phyloP scores from a whole-genome alignment of 1,140 invertebrate genomes.

The Lordiphosa collinella region DNA sequence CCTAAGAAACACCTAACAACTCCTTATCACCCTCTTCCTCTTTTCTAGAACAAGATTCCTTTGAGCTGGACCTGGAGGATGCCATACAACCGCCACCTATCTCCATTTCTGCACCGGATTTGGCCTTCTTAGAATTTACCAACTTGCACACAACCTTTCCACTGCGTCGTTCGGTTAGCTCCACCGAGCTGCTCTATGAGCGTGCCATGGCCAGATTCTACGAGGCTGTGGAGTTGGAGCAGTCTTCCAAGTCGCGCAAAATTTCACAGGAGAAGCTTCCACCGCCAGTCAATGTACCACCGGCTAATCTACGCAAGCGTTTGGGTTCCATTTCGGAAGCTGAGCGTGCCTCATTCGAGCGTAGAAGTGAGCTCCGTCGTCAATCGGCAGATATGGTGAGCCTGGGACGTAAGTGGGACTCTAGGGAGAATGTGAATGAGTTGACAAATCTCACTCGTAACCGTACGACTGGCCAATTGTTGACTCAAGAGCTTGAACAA shows the following conservation, averaged over 20 bases:
- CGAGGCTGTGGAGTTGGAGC: slow-evolving; percentile 86
- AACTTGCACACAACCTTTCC: slow-evolving; percentile 79
- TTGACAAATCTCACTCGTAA: slow-evolving; percentile 30
- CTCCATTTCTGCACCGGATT: slow-evolving; percentile 88
- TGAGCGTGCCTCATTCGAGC: slow-evolving; percentile 68
- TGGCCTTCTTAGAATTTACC: slow-evolving; percentile 81
- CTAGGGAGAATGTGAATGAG: slow-evolving; percentile 60
- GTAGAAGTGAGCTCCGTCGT: slow-evolving; percentile 59
- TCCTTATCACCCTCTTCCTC: slow-evolving; percentile 7
- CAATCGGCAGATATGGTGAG: slow-evolving; percentile 67
- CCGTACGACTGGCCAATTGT: slow-evolving; percentile 19
- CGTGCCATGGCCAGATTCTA: slow-evolving; percentile 89
- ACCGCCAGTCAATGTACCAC: slow-evolving; percentile 3
- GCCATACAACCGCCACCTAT: slow-evolving; percentile 86
- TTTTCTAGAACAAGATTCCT: slow-evolving; percentile 81
- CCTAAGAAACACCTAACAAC: too few relatives aligned
- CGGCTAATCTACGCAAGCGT: slow-evolving; percentile 62
- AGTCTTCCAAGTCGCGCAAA: slow-evolving; percentile 81
- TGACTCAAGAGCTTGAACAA: slow-evolving; percentile 1
- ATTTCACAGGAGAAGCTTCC: slow-evolving; percentile 38
- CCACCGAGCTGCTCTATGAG: slow-evolving; percentile 89
- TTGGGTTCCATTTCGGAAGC: slow-evolving; percentile 75
- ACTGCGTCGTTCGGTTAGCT: slow-evolving; percentile 86
- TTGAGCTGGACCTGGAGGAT: slow-evolving; percentile 83
- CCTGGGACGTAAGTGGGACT: slow-evolving; percentile 61